Evolutionary conservation across 2,113 vertebrate species (phyloP), one percentile per base, ranked within the genome.

Genomic region (Pelobates fuscus): DNA sequence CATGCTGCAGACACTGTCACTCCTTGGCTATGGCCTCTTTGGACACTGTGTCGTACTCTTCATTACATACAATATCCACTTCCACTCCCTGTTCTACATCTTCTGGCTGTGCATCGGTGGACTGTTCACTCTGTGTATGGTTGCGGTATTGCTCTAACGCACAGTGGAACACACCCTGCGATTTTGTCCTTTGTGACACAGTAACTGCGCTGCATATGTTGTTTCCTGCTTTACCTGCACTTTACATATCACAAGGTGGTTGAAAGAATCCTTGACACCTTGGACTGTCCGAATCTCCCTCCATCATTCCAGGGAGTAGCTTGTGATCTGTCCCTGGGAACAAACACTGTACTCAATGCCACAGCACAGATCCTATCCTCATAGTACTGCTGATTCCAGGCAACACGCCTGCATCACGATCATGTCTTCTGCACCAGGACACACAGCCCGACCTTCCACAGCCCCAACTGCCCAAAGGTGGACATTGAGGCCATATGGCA

Each of bases 211-310:
- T 99, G 30, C 97, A 99, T 80, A 97, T 99, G 96, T 92, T 96
- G 54, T 99, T 99, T 98, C 85, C 91, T 98, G 80, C 94, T 99
- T 26, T 99, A 98, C 82, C 90, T 99, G 82, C 97, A 99, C 87
- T 99, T 99, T 74, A 91, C 94, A 79, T 99, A 99, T 86, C 97
- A 99, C 89, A 94, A 92, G 80, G 95, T 99, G 20, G 89, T 99
- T 2, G 94, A 98, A 91, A 96, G 96, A 97, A 88, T 99, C 76
- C 84, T 99, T 84, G 96, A 96, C 82, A 93, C 95, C 0, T 74
- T 96, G 71, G 95, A 98, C 82, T 93, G 95, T 78, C 93, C 93
- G 78, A 91, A 95, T 67, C 4, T 95, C 67, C 90, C 82, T 0
- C 94, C 95, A 2, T 94, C 96, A 7, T 94, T 98, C 79, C 95